Evolutionary conservation across 2,113 vertebrate species (phyloP), one percentile per base, ranked within the genome.

Genomic region (Sinocyclocheilus anophthalmus): DNA sequence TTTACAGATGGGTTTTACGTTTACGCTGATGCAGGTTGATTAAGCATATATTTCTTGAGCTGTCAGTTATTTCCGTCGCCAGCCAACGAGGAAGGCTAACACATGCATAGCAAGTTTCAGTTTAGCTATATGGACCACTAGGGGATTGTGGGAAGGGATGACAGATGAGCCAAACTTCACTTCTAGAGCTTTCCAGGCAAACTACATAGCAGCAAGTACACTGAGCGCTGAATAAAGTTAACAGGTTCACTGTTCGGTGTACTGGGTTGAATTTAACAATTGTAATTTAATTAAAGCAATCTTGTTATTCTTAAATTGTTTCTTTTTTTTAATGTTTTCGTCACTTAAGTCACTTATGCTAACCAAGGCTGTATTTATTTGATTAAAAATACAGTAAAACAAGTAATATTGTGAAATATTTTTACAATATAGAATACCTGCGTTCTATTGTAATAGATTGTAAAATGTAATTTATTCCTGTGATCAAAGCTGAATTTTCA

Each of bases 171-270:
- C 61, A 65, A 70, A 70, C 67, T 70, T 33, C 16, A 70, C 20
- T 57, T 55, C 30, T 73, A 73, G 70, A 73, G 70, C 37, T 73
- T 39, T 86, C 78, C 81, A 67, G 53, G 61, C 69, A 26, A 76
- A 16, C 42, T 16, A 30, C 67, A 9, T 70, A 20, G 67, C 9
- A 70, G 33, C 65, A 37, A 69, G 30, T 33, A 37, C 65, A 26
- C 61, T 45, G 9, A 42, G 42, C 7, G 42, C 42, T 42, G 7
- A 42, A 8, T 42, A 8, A 42, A 42, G 8, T 42, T 8, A 42
- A 42, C 42, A 42, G 42, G 42, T 42, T 42, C 3, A 3, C 13
- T 69, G 0, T 67, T 63, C 13, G 1, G 61, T 13, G 61, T 26
- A 12, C 6, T 30, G 63, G 4, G n/a, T 26, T 69, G 26, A 65